These are phyloP conservation scores for Ceratothoa steindachneri DNA, from an alignment of 2,888 invertebrate species.

Conservation along the genomic window DNA sequence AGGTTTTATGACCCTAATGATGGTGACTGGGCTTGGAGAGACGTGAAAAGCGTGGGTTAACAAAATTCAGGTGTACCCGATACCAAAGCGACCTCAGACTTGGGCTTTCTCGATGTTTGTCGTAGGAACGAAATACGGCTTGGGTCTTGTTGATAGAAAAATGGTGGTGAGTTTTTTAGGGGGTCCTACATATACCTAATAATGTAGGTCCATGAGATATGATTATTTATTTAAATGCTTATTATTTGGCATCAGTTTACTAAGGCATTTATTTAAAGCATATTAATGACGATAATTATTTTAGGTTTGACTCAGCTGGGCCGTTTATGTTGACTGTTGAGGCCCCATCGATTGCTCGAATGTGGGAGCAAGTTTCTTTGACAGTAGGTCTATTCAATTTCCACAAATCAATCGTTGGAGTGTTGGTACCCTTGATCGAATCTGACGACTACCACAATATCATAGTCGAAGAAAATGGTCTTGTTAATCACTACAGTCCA, in stretches of 20 bases:
- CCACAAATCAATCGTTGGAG: slow-evolving; percentile 26
- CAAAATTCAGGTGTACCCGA: slow-evolving; percentile 30
- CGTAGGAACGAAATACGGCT: slow-evolving; percentile 33
- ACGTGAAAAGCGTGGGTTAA: slow-evolving; percentile 20
- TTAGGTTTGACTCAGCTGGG: too few species aligned
- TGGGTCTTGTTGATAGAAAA: slow-evolving; percentile 34
- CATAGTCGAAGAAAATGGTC: slow-evolving; percentile 30
- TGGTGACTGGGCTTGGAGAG: slow-evolving; percentile 46
- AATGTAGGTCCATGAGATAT: too few species aligned
- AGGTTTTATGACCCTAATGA: slow-evolving; percentile 37
- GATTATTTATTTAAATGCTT: too few species aligned
- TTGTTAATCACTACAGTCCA: slow-evolving; percentile 31
- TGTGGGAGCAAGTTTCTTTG: slow-evolving; percentile 44
- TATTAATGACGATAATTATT: too few species aligned
- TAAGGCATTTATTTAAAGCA: too few species aligned
- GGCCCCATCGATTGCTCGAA: slow-evolving; percentile 28
- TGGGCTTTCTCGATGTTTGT: slow-evolving; percentile 44
- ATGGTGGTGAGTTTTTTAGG: slow-evolving; percentile 27
- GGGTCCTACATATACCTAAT: too few species aligned
- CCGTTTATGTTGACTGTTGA: slow-evolving; percentile 37
- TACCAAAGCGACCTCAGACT: slow-evolving; percentile 41
- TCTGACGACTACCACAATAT: slow-evolving; percentile 34
- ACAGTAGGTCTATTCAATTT: slow-evolving; percentile 40
- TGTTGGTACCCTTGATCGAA: slow-evolving; percentile 25
- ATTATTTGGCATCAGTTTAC: too few species aligned